Conservation (phyloP, 2,113 vertebrate species). For the Bubalus kerabau region DNA sequence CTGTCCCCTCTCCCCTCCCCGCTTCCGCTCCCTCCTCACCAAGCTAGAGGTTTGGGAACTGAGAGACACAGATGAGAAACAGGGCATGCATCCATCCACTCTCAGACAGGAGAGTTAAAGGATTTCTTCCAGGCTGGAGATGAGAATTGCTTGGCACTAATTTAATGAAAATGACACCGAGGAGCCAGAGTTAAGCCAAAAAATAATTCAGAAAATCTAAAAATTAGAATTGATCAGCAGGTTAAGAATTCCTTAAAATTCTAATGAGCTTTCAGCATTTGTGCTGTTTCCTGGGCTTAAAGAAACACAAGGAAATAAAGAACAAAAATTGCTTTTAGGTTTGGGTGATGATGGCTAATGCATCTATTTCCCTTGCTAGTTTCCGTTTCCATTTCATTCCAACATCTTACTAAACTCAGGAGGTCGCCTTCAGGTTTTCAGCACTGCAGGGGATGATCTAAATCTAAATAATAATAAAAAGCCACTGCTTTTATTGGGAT, state of each 20-base stretch:
- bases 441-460: slow-evolving; percentile 62
- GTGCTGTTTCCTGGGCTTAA: slow-evolving; percentile 21
- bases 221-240: slow-evolving; percentile 27
- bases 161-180: slow-evolving; percentile 47
- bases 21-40: not conserved
- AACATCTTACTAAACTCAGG: slow-evolving; percentile 21
- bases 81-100: slow-evolving; percentile 50
- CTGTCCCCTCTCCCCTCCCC: not conserved
- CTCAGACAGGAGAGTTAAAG: not conserved
- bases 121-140: not conserved
- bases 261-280: not conserved
- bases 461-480: slow-evolving; percentile 74
- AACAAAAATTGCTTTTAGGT: not conserved
- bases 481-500: slow-evolving; percentile 61
- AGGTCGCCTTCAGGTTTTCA: slow-evolving; percentile 54
- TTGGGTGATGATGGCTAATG: not conserved
- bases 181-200: not conserved
- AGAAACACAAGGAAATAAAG: not conserved
- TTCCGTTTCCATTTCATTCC: slow-evolving; percentile 37
- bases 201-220: not conserved
- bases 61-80: slow-evolving; percentile 1
- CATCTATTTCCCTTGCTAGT: not conserved
- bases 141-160: not conserved
- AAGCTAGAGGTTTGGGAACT: slow-evolving; percentile 50
- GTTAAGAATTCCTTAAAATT: slow-evolving; percentile 35